A percentile compares a stretch with the other conserved stretches of the same genome.
phyloP scores from a whole-genome alignment of 2,113 vertebrate species.

The Parus major region DNA sequence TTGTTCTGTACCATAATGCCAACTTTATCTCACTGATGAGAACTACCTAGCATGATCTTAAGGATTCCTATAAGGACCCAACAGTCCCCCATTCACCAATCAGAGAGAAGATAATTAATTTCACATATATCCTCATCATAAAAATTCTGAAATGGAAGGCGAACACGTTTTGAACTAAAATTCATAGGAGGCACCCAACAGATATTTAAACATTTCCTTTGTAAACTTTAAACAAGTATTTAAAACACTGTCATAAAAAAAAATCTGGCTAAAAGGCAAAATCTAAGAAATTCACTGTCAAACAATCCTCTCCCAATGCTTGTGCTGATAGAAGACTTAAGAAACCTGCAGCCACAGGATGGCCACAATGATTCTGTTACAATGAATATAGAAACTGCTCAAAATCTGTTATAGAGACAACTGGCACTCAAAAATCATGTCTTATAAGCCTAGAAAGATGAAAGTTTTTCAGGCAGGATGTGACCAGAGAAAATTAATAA shows the following conservation, averaged over 20 bases:
- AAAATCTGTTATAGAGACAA: not conserved
- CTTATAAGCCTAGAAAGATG: not conserved
- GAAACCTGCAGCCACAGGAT: not conserved
- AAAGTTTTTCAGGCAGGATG: not conserved
- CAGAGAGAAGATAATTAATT: not conserved
- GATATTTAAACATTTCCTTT: not conserved
- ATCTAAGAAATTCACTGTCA: not conserved
- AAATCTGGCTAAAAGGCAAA: not conserved
- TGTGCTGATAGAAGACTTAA: not conserved
- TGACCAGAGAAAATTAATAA: not conserved
- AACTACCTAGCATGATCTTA: not conserved
- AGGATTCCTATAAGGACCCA: not conserved
- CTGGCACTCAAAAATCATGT: not conserved
- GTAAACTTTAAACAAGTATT: not conserved
- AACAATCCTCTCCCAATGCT: not conserved
- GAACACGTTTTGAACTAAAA: not conserved
- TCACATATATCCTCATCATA: not conserved
- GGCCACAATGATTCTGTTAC: not conserved
- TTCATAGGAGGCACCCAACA: not conserved
- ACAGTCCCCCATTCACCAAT: not conserved
- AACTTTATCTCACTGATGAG: not conserved
- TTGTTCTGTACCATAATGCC: not conserved
- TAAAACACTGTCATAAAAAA: not conserved
- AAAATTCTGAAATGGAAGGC: not conserved
- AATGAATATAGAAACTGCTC: not conserved